Evolutionary conservation across 2,888 invertebrate genomes (phyloP), one percentile per base, ranked within the genome.

Genomic region (Ligdia adustata): DNA sequence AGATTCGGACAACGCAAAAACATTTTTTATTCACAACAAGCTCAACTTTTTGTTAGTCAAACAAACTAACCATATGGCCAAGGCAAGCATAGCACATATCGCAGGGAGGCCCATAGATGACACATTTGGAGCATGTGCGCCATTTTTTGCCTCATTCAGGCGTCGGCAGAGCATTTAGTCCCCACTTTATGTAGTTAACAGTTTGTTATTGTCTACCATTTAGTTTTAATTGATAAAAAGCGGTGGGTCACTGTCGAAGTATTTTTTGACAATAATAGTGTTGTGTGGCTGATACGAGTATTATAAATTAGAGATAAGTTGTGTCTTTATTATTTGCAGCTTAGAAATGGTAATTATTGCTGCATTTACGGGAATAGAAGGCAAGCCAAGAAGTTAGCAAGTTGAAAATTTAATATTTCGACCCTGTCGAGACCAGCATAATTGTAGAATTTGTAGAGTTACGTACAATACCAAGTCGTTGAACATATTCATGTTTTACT

Each of bases 111-210:
- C 52, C 48, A 35, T 45, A 57, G 69, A 77, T 80, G 80, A 81
- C 82, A 83, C 75, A 79, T 75, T 72, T 63, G 63, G 66, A 65
- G 66, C 75, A 77, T 75, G 62, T 81, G 78, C 72, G 66, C 61
- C 18, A 66, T 54, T 70, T 75, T 75, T 75, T 74, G 72, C 60
- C 55, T 41, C 59, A 50, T 53, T 57, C 44, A 48, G 45, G 49
- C 47, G 54, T 53, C 40, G 32, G 33, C 26, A 33, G 27, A 42
- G 11, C 55, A 59, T 60, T 66, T 57, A 64, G 46, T 44, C n/a
- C n/a, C 4, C 9, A 16, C 4, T 37, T 26, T 27, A 37, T 22
- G 26, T 27, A 37, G 27, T 37, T 22, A 22, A 26, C 3, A 57
- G 60, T 66, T 68, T 62, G 64, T 59, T 51, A 62, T 57, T 38